phyloP scores from a whole-genome alignment of 1,140 invertebrate species.

The Penaeus indicus region DNA sequence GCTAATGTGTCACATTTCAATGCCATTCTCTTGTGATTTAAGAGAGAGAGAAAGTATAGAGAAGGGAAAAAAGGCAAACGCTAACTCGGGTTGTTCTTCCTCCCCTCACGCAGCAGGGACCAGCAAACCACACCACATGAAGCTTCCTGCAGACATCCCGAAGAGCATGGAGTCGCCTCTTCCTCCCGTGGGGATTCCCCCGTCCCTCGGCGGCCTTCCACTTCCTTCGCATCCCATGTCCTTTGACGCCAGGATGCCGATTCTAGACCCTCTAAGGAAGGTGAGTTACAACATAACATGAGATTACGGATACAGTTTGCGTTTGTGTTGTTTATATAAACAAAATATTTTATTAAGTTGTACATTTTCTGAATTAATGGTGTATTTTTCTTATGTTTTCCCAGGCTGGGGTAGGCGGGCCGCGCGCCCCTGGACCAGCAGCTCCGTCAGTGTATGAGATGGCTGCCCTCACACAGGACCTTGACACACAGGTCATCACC shows the following conservation, averaged over 20 bases:
- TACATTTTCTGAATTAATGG: background rate
- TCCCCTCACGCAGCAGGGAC: slow-evolving; percentile 46
- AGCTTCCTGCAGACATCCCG: slow-evolving; percentile 71
- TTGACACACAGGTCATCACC: slow-evolving; percentile 96
- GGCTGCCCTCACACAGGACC: slow-evolving; percentile 94
- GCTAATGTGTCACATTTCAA: too few relatives aligned
- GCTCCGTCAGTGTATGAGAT: slow-evolving; percentile 86
- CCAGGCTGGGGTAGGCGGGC: slow-evolving; percentile 36
- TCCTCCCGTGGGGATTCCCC: slow-evolving; percentile 68
- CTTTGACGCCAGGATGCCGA: slow-evolving; percentile 70
- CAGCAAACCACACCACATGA: slow-evolving; percentile 77
- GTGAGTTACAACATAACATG: slow-evolving; percentile 55
- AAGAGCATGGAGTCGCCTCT: slow-evolving; percentile 66
- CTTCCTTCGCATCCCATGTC: slow-evolving; percentile 72
- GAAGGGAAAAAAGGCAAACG: background rate
- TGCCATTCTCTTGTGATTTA: slow-evolving; percentile 18
- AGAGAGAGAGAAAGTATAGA: slow-evolving; percentile 32
- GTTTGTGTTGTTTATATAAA: background rate
- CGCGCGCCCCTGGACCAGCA: slow-evolving; percentile 60
- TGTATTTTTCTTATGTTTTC: background rate
- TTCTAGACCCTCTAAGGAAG: slow-evolving; percentile 72
- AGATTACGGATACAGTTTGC: background rate
- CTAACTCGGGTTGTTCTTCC: slow-evolving; percentile 7
- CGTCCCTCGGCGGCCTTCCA: slow-evolving; percentile 77
- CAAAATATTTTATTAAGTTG: background rate